Evolutionary conservation across 2,888 invertebrate genomes (phyloP).

Genomic region (Cryptus viduatorius): DNA sequence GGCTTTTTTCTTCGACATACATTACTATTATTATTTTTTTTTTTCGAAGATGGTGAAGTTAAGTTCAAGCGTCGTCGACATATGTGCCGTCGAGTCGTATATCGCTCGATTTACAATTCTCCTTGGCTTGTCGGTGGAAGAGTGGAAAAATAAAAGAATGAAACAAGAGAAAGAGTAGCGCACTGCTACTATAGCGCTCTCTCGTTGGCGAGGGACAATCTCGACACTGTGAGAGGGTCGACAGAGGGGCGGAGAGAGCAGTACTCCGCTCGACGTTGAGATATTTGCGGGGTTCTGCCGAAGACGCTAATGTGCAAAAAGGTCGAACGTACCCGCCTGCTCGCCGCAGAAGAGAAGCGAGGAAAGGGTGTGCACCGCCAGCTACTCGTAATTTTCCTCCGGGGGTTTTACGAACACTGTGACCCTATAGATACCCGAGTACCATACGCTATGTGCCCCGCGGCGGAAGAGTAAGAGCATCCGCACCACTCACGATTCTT

Average conservation of each 20-base stretch:
- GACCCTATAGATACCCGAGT: constrained; percentile 37
- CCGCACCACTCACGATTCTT: constrained; percentile 40
- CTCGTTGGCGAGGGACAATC: constrained; percentile 63
- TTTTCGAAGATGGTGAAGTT: constrained; percentile 4
- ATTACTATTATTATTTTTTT: constrained; percentile 5
- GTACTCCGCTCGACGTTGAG: constrained; percentile 66
- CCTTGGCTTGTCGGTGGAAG: constrained; percentile 43
- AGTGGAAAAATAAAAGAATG: constrained; percentile 19
- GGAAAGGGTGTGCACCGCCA: constrained; percentile 36
- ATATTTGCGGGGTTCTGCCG: constrained; percentile 69
- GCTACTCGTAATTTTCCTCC: constrained; percentile 64
- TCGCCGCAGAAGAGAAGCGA: constrained; percentile 56
- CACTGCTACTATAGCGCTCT: constrained; percentile 41
- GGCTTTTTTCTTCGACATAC: neutral
- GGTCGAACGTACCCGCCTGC: constrained; percentile 62
- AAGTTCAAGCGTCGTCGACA: constrained; percentile 48
- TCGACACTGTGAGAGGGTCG: constrained; percentile 46
- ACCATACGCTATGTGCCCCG: constrained; percentile 38
- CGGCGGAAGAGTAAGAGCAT: constrained; percentile 29
- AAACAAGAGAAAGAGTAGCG: constrained; percentile 49
- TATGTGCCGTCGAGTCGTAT: constrained; percentile 51
- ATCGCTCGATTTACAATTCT: constrained; percentile 67
- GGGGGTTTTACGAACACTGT: constrained; percentile 58
- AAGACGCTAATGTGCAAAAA: constrained; percentile 70
- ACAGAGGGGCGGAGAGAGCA: constrained; percentile 57